Evolutionary conservation across 2,888 invertebrate genomes (phyloP), one percentile per base, ranked within the genome.

Genomic region (Sinopyrophorus schimmeli): DNA sequence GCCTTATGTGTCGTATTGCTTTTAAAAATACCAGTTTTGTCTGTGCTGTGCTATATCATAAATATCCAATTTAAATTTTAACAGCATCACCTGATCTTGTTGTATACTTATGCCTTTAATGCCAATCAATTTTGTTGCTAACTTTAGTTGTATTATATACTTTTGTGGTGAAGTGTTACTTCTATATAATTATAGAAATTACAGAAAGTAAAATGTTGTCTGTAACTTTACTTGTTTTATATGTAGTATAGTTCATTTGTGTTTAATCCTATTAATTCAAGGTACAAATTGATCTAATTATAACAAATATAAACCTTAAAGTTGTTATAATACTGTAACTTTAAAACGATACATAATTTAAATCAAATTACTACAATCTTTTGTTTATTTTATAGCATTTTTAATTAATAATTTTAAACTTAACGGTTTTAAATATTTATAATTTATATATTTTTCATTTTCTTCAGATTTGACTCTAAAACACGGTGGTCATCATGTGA

Each of bases 1-100:
- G 31, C 38, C 46, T 38, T 46, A 38, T 38, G 24, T 46, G 38
- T 38, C 39, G 44, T 44, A 31, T 28, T 40, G 39, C 39, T 40
- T 5, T 9, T 18, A 28, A 20, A 6, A 30, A 11, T 18, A 17
- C 15, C 16, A 28, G 14, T 28, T 40, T 28, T 18, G n/a, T 21
- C 10, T 7, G 20, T 17, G 39, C 39, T 40, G 28, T 28, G 39
- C 27, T 40, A 9, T 40, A 28, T 39, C 9, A 40, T 30, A 40
- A 28, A 26, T 30, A 21, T 27, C 12, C 18, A 30, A 30, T 9
- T 28, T 20, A 28, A 1, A 38, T 11, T 40, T 28, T 3, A 40
- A 30, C 30, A 28, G 28, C 39, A 40, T 40, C 39, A 30, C 27
- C 39, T 10, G 23, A 17, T 15, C 17, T 40, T 18, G 16, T 26